Conservation (phyloP, 53 echinoderm and acorn worm genomes). For the Henricia sp. region DNA sequence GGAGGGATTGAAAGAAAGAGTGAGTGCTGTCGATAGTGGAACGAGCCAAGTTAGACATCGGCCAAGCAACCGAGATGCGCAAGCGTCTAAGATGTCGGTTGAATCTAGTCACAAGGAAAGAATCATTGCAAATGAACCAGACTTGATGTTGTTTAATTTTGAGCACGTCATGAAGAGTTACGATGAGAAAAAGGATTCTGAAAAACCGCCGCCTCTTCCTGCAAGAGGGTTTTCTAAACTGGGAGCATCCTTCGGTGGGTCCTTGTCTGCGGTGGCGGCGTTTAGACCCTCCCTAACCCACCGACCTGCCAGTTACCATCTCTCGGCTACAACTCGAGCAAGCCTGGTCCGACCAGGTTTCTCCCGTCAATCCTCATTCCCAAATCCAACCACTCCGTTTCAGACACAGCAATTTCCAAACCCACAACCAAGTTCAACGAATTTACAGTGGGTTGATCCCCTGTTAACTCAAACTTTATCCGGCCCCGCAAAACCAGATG, state of each 20-base stretch:
- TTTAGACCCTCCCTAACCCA: background rate
- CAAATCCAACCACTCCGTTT: background rate
- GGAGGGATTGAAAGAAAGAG: constrained; percentile 5
- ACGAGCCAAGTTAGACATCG: background rate
- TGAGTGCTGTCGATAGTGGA: background rate
- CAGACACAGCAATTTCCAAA: background rate
- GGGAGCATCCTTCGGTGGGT: background rate
- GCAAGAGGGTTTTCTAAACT: background rate
- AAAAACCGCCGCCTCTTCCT: background rate
- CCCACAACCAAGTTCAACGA: background rate
- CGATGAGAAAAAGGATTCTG: constrained; percentile 18
- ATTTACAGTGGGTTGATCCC: constrained; percentile 22
- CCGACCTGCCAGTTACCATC: constrained; percentile 9
- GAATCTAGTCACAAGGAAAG: background rate
- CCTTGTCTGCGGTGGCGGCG: background rate
- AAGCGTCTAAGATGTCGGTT: background rate
- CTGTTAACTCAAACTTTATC: constrained; percentile 21
- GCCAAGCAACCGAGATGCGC: background rate
- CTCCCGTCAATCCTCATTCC: constrained; percentile 16
- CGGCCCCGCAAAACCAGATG: background rate
- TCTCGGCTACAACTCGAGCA: background rate
- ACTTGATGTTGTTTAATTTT: constrained; percentile 85
- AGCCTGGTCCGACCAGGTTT: background rate
- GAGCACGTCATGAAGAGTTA: constrained; percentile 87
- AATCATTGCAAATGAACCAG: constrained; percentile 14